Percentiles rank a stretch among this genome's conserved stretches.
These are phyloP conservation scores for Macaca nemestrina DNA, from an alignment of 2,113 vertebrate species.

Conservation along the genomic window DNA sequence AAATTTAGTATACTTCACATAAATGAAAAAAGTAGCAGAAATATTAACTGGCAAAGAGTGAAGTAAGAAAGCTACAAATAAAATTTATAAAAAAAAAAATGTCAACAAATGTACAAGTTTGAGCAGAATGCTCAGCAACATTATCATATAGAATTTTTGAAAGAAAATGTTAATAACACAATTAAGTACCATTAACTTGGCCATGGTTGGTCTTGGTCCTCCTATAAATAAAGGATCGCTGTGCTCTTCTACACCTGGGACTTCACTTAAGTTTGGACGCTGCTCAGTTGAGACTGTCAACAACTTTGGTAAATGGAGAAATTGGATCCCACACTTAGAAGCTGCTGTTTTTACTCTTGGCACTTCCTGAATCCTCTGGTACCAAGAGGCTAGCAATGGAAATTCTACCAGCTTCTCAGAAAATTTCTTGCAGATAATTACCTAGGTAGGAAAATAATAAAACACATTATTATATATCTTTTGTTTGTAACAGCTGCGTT, in stretches of 20 bases:
- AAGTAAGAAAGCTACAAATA: not conserved
- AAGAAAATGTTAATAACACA: slow-evolving; percentile 36
- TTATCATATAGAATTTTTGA: not conserved
- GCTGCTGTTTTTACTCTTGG: slow-evolving; percentile 89
- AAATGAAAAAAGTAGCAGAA: not conserved
- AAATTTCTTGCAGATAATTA: slow-evolving; percentile 82
- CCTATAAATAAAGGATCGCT: slow-evolving; percentile 89
- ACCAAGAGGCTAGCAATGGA: slow-evolving; percentile 92
- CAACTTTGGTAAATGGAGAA: slow-evolving; percentile 80
- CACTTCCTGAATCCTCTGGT: slow-evolving; percentile 91
- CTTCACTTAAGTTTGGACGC: not conserved
- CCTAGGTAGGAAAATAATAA: slow-evolving; percentile 78
- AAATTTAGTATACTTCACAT: not conserved
- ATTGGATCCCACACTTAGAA: slow-evolving; percentile 87
- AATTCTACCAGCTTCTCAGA: slow-evolving; percentile 82
- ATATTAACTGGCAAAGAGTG: not conserved
- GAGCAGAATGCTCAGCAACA: not conserved
- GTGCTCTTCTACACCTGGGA: slow-evolving; percentile 74
- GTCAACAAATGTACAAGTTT: not conserved
- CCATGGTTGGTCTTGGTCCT: slow-evolving; percentile 96
- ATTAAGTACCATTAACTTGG: slow-evolving; percentile 93
- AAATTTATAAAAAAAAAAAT: not conserved
- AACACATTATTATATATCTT: not conserved
- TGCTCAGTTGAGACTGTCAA: not conserved
- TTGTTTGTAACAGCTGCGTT: not conserved